These are phyloP conservation scores for Poeciliopsis infans DNA, from an alignment of 2,797 vertebrate species.

Conservation along the genomic window DNA sequence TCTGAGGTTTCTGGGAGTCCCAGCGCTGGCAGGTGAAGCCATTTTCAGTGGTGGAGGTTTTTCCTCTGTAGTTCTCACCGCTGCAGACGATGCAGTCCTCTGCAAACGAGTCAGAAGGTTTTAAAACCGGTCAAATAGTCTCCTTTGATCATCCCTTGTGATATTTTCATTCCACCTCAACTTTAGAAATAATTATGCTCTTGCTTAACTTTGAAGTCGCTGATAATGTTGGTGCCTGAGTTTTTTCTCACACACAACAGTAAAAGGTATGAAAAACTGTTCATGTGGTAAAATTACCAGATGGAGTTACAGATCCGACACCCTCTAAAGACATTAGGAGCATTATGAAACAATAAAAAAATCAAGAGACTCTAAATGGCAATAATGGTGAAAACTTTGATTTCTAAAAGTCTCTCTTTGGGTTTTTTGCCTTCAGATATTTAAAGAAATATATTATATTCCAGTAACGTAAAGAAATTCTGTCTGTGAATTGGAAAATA, in stretches of 20 bases:
- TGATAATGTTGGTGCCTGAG: background rate
- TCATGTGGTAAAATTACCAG: background rate
- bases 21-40: conserved; percentile 89
- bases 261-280: background rate
- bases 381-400: background rate
- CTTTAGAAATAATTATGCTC: background rate
- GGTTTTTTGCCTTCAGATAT: background rate
- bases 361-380: background rate
- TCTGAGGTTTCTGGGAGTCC: conserved; percentile 88
- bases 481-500: too few species aligned
- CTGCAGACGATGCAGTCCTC: conserved; percentile 94
- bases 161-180: background rate
- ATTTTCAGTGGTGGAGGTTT: conserved; percentile 80
- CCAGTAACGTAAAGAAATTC: background rate
- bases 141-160: background rate
- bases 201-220: background rate
- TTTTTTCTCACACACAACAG: background rate
- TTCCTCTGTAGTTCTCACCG: conserved; percentile 91
- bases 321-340: background rate
- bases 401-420: background rate
- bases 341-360: background rate
- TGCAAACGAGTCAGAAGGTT: conserved; percentile 47
- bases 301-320: background rate
- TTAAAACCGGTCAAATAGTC: background rate
- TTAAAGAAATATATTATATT: background rate